Percentiles rank a stretch among this genome's conserved stretches.
These are phyloP conservation scores for Venustaconcha ellipsiformis DNA, from an alignment of 1,140 invertebrate genomes.

Conservation along the genomic window DNA sequence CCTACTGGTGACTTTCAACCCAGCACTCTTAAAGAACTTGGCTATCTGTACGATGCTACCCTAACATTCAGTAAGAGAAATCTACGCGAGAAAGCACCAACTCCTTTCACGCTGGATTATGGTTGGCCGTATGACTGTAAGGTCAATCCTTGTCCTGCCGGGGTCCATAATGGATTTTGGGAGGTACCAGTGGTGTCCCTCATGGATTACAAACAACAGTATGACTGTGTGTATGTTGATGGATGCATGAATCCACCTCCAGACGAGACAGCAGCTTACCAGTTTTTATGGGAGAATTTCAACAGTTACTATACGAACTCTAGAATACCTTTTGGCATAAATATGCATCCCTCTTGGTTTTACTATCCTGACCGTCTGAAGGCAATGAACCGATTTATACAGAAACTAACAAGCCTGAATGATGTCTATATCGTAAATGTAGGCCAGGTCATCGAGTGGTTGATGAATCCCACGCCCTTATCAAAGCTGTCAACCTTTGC, in stretches of 20 bases:
- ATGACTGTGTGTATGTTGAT: conserved; percentile 57
- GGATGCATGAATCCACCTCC: conserved; percentile 50
- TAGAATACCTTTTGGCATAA: conserved; percentile 54
- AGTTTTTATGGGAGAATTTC: conserved; percentile 59
- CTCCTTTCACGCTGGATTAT: conserved; percentile 56
- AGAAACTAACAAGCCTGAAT: conserved; percentile 37
- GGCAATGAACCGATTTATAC: conserved; percentile 53
- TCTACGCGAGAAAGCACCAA: conserved; percentile 35
- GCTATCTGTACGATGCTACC: conserved; percentile 50
- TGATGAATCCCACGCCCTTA: conserved; percentile 47
- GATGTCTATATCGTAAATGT: conserved; percentile 58
- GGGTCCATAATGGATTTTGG: conserved; percentile 47
- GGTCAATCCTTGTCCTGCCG: conserved; percentile 48
- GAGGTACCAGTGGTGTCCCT: conserved; percentile 55
- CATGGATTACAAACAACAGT: conserved; percentile 45
- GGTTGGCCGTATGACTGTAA: conserved; percentile 47
- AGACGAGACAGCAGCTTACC: conserved; percentile 40
- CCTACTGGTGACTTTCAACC: conserved; percentile 47
- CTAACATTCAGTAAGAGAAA: conserved; percentile 46
- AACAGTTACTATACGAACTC: conserved; percentile 48
- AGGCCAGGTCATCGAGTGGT: conserved; percentile 53
- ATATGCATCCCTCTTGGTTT: conserved; percentile 60
- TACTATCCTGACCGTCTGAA: conserved; percentile 37
- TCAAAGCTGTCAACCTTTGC: conserved; percentile 38
- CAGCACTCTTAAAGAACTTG: conserved; percentile 39